Evolutionary conservation across 2,113 vertebrate genomes (phyloP), one percentile per base, ranked within the genome.

Genomic region (Caracal caracal): DNA sequence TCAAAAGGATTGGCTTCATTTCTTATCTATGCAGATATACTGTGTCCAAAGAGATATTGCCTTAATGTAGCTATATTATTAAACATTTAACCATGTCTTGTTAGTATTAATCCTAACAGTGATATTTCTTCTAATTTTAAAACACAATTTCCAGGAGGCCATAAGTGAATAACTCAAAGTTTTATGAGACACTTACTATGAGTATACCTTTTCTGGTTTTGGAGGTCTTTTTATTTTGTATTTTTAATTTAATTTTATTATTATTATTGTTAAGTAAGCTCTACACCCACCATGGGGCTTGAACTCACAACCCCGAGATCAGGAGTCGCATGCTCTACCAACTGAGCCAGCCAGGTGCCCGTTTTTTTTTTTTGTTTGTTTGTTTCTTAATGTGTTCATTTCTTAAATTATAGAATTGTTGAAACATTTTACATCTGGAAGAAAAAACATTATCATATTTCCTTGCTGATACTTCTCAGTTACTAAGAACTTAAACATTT

Each of bases 111-210:
- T 90, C 92, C 95, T 94, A 81, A 84, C 40, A 95, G 71, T 17
- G 91, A 3, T 83, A 65, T 83, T 94, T 78, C 28, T 91, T 95
- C 95, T 86, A 82, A 83, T 75, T 88, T 79, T 37, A 84, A 93
- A 93, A 94, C 4, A 91, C 20, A 80, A 78, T 75, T 92, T 93
- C 85, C 5, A 47, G 2, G 22, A 80, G 10, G 47, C n/a, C 37
- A 24, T 78, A 78, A 93, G 22, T 93, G 19, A 88, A 63, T 93
- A 76, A 80, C 19, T 81, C 61, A 37, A 83, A 53, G 53, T 92
- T 80, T 80, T 88, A 35, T 59, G 65, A 51, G 56, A 35, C 11
- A 66, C 24, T 63, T 92, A 79, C 43, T 78, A 37, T 53, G 35
- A 87, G 63, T 84, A 33, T 71, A 15, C n/a, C 78, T 84, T 51